A percentile compares a stretch with the other conserved stretches of the same genome.
These are phyloP conservation scores for Corydoras sp. DNA, from an alignment of 2,113 vertebrate species.

Conservation along the genomic window DNA sequence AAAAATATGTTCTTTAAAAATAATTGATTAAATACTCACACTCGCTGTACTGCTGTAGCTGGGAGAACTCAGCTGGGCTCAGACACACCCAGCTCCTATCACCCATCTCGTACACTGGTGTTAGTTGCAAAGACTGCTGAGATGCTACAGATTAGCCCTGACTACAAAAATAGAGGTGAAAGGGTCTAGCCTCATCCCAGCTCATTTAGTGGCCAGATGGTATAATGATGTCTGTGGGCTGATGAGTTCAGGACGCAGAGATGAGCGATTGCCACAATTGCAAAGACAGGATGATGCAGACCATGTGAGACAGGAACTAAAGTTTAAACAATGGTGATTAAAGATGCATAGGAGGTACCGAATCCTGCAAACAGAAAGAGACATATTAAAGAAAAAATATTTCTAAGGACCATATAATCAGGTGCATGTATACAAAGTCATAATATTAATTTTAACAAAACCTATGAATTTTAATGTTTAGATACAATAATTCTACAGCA, in stretches of 20 bases:
- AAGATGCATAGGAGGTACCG: slow-evolving; percentile 6
- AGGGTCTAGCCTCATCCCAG: slow-evolving; percentile 46
- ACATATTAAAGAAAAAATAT: slow-evolving; percentile 1
- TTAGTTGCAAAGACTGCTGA: slow-evolving; percentile 3
- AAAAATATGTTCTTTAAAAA: too few relatives aligned
- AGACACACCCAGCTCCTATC: slow-evolving; percentile 79
- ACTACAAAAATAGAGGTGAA: slow-evolving; percentile 29
- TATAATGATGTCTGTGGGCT: slow-evolving; percentile 6
- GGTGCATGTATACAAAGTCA: too few relatives aligned
- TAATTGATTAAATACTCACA: slow-evolving; percentile 72
- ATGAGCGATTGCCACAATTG: slow-evolving; percentile 4
- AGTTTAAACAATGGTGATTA: not conserved
- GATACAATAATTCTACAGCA: too few relatives aligned
- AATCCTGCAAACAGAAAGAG: slow-evolving; percentile 40
- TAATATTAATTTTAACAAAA: too few relatives aligned
- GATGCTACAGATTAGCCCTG: slow-evolving; percentile 45
- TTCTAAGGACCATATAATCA: too few relatives aligned
- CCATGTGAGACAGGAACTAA: slow-evolving; percentile 13
- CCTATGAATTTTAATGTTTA: too few relatives aligned
- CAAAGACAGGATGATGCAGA: slow-evolving; percentile 23
- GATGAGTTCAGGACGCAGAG: not conserved
- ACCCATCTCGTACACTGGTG: slow-evolving; percentile 67
- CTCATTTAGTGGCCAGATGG: slow-evolving; percentile 39
- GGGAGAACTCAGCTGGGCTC: slow-evolving; percentile 82
- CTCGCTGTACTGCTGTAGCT: slow-evolving; percentile 89